A percentile compares a stretch with the other conserved stretches of the same genome.
Conservation (phyloP, 2,797 vertebrate genomes). For the Tangara arthus region DNA sequence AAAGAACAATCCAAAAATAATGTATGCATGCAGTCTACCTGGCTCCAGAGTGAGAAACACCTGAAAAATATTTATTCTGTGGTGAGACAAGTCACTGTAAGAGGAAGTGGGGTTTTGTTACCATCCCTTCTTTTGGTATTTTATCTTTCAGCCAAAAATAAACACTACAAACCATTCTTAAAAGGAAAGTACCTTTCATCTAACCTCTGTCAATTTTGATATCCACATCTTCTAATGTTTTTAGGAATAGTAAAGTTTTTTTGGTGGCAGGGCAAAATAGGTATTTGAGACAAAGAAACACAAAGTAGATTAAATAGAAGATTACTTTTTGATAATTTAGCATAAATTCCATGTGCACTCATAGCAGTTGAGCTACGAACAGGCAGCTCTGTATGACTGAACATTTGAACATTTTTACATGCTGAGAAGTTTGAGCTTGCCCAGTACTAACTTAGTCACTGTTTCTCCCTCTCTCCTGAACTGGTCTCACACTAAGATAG, state of each 20-base stretch:
- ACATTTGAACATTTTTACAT: background rate
- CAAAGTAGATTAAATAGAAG: background rate
- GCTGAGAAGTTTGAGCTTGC: background rate
- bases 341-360: rapidly evolving
- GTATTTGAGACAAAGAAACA: background rate
- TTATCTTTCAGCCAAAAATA: background rate
- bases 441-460: background rate
- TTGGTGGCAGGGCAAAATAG: background rate
- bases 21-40: background rate
- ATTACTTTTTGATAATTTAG: background rate
- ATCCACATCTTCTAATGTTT: background rate
- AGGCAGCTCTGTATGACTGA: background rate
- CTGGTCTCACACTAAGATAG: background rate
- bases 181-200: background rate
- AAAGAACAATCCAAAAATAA: background rate
- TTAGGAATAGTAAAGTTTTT: background rate
- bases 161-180: background rate
- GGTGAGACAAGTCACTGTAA: background rate
- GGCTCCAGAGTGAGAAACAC: slow-evolving; percentile 12
- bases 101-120: background rate
- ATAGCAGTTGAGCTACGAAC: background rate
- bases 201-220: background rate
- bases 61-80: slow-evolving; percentile 1
- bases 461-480: background rate
- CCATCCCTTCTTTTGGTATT: background rate